Conservation (phyloP, 2,113 vertebrate genomes). For the Crypturellus undulatus region DNA sequence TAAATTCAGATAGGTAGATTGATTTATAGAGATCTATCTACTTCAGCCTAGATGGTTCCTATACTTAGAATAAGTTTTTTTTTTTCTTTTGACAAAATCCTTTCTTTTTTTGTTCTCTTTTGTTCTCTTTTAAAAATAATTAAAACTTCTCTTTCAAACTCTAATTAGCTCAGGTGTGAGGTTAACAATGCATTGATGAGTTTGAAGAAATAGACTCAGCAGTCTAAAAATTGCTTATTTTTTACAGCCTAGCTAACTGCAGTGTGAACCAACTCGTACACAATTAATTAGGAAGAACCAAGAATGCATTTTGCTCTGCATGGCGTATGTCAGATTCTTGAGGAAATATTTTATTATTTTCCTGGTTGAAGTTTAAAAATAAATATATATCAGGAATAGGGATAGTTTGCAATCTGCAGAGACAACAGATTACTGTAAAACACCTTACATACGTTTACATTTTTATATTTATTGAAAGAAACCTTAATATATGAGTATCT, state of each 20-base stretch:
- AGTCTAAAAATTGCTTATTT: neutral
- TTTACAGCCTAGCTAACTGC: neutral
- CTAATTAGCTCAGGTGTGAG: neutral
- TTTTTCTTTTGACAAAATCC: neutral
- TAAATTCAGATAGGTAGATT: neutral
- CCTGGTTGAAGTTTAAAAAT: neutral
- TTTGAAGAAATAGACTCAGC: neutral
- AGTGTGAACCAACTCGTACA: neutral
- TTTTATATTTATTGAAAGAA: accelerated
- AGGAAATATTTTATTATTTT: neutral
- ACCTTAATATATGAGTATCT: neutral
- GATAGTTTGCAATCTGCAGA: neutral
- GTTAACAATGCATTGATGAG: neutral
- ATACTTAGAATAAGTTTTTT: too few species aligned
- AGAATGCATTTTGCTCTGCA: neutral
- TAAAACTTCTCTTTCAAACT: neutral
- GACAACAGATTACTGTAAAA: neutral
- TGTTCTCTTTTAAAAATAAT: neutral
- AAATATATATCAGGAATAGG: neutral
- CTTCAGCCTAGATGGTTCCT: neutral
- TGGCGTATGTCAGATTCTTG: neutral
- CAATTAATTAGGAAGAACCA: neutral
- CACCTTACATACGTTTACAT: neutral
- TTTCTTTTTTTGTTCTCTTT: neutral
- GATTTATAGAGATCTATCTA: neutral